Percentiles rank a stretch among this genome's conserved stretches.
Evolutionary conservation across 2,888 invertebrate genomes (phyloP).

Genomic region (Xestia c-nigrum): DNA sequence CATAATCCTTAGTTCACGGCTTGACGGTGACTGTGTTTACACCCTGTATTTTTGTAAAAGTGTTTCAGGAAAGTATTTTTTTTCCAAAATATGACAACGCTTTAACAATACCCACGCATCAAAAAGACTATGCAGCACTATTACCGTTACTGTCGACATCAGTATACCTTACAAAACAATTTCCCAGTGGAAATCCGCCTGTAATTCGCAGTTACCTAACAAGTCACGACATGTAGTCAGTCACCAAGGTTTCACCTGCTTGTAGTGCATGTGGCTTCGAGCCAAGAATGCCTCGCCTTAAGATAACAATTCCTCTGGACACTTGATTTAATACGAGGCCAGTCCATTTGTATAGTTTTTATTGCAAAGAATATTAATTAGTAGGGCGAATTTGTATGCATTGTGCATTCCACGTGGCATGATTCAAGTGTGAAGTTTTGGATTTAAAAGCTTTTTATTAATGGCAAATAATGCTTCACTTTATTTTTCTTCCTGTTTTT

Average conservation of each 20-base stretch:
- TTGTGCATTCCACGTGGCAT: neutral
- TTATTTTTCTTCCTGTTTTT: neutral
- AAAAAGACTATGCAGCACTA: neutral
- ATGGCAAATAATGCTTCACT: neutral
- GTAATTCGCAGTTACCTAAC: slow-evolving; percentile 30
- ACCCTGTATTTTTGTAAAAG: too few species aligned
- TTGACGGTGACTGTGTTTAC: too few species aligned
- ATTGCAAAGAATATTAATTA: slow-evolving; percentile 17
- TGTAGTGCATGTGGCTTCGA: slow-evolving; percentile 48
- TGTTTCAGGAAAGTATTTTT: too few species aligned
- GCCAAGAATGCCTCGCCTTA: slow-evolving; percentile 46
- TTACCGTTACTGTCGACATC: neutral
- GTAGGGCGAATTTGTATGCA: neutral
- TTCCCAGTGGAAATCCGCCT: slow-evolving; percentile 5
- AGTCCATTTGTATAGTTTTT: slow-evolving; percentile 42
- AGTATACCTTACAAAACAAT: slow-evolving; percentile 13
- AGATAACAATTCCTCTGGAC: slow-evolving; percentile 49
- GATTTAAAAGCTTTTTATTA: neutral
- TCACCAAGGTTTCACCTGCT: slow-evolving; percentile 25
- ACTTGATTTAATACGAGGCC: slow-evolving; percentile 52
- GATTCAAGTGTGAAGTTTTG: neutral
- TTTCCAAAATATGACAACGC: too few species aligned
- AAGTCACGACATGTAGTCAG: neutral
- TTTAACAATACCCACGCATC: neutral
- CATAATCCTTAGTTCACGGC: too few species aligned